These are phyloP conservation scores for Puntigrus tetrazona DNA, from an alignment of 2,113 vertebrate genomes.

Conservation along the genomic window DNA sequence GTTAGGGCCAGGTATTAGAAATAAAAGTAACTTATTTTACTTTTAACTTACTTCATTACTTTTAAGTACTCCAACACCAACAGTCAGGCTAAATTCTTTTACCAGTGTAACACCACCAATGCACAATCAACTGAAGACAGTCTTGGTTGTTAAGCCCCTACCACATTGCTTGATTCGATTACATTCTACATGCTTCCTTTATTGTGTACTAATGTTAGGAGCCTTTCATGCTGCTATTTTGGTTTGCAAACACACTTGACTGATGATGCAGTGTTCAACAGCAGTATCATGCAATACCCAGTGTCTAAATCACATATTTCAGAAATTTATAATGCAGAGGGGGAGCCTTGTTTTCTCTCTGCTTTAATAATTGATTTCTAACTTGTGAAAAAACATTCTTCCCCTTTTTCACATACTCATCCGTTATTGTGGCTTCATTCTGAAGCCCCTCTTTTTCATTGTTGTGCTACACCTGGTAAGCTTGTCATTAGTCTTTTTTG, in stretches of 20 bases:
- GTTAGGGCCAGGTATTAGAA: background rate
- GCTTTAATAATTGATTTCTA: conserved; percentile 26
- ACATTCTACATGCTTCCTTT: background rate
- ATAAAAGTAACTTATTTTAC: background rate
- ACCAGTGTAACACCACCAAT: background rate
- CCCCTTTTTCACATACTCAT: background rate
- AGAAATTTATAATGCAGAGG: conserved; percentile 4
- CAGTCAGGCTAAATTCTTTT: background rate
- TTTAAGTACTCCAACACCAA: background rate
- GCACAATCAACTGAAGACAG: background rate
- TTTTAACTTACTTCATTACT: too few species aligned
- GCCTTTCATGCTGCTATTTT: background rate
- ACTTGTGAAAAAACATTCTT: background rate
- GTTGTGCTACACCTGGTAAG: conserved; percentile 24
- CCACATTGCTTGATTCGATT: background rate
- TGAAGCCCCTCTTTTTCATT: background rate
- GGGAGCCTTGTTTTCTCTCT: background rate
- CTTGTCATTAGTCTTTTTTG: conserved; percentile 19
- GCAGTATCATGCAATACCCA: background rate
- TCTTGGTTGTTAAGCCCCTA: background rate
- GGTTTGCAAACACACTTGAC: background rate
- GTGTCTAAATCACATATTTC: background rate
- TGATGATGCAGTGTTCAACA: background rate
- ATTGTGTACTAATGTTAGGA: background rate
- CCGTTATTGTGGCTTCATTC: conserved; percentile 34